Conservation (phyloP, 2,888 invertebrate genomes). For the Tenthredo amoena region DNA sequence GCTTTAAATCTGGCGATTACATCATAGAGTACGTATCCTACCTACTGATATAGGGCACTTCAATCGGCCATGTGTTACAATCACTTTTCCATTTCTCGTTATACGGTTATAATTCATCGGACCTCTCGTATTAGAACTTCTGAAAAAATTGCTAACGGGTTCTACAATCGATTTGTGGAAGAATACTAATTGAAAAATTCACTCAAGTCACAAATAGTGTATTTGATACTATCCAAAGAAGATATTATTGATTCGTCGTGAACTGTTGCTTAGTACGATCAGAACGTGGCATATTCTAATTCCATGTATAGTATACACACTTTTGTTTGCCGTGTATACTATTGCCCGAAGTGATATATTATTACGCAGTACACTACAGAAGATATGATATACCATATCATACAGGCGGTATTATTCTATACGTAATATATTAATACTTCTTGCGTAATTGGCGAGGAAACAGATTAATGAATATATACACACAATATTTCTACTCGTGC, state of each 20-base stretch:
- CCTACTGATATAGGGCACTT: conserved; percentile 2
- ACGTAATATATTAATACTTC: background rate
- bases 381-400: background rate
- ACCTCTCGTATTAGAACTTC: background rate
- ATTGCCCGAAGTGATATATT: background rate
- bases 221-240: background rate
- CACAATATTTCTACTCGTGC: background rate
- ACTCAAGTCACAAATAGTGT: background rate
- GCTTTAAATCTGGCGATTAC: background rate
- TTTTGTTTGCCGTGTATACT: background rate
- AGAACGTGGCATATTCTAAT: background rate
- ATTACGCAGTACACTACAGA: background rate
- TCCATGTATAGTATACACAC: background rate
- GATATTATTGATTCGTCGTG: background rate
- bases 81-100: background rate
- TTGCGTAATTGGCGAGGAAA: background rate
- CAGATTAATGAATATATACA: background rate
- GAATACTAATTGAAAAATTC: background rate
- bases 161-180: background rate
- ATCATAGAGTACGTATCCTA: background rate
- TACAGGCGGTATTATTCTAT: background rate
- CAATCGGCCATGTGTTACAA: background rate
- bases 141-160: background rate
- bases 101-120: background rate
- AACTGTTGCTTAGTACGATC: background rate